Conservation (phyloP, 2,888 invertebrate species). For the Papilio demoleus region DNA sequence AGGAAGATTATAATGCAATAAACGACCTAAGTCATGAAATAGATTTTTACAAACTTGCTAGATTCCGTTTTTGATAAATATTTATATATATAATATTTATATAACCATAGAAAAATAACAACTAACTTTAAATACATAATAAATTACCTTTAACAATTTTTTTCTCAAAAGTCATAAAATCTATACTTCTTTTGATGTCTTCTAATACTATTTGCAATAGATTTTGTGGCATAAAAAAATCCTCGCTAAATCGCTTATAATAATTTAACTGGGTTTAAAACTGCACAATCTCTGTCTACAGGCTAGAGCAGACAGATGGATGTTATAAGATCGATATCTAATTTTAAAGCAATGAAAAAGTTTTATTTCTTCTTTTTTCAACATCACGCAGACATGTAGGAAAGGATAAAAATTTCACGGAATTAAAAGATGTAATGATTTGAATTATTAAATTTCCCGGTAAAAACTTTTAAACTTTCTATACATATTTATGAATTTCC, state of each 20-base stretch:
- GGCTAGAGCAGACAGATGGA: not conserved
- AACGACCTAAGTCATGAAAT: too few relatives aligned
- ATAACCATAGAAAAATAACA: too few relatives aligned
- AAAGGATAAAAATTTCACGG: not conserved
- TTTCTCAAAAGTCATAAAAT: not conserved
- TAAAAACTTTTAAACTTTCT: not conserved
- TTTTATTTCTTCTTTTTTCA: not conserved
- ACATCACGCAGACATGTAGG: not conserved
- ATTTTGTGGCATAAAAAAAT: not conserved
- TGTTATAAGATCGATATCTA: conserved; percentile 15
- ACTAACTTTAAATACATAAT: too few relatives aligned
- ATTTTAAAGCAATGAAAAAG: conserved; percentile 20
- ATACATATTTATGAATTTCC: not conserved
- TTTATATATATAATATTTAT: too few relatives aligned
- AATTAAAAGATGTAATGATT: not conserved
- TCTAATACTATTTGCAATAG: not conserved
- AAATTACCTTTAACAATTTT: too few relatives aligned
- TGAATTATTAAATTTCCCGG: not conserved
- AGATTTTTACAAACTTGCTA: too few relatives aligned
- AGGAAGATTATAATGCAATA: too few relatives aligned
- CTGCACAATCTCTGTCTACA: conserved; percentile 6
- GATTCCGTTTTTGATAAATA: too few relatives aligned
- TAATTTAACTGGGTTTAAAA: not conserved
- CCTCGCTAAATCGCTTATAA: not conserved
- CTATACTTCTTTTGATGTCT: not conserved